Percentiles rank a stretch among this genome's conserved stretches.
phyloP scores from a whole-genome alignment of 2,888 invertebrate genomes.

The Andrena flavipes region DNA sequence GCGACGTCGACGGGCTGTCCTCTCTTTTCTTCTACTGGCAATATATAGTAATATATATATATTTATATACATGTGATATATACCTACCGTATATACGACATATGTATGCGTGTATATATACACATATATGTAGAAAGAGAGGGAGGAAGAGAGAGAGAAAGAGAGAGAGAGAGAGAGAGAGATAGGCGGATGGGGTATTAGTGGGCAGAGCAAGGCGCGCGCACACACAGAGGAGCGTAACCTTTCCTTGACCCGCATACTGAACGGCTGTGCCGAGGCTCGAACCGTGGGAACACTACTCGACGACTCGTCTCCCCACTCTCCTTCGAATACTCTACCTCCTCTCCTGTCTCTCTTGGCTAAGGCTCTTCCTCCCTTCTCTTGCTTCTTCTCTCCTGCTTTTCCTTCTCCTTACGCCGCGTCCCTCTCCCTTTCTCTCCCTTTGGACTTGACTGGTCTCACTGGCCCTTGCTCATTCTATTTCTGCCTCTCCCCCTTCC shows the following conservation, averaged over 20 bases:
- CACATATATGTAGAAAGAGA: not conserved
- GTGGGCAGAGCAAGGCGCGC: constrained; percentile 76
- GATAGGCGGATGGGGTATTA: constrained; percentile 67
- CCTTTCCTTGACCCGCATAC: constrained; percentile 89
- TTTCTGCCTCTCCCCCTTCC: constrained; percentile 81
- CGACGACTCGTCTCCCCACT: constrained; percentile 82
- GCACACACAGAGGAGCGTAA: constrained; percentile 84
- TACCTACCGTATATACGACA: no score
- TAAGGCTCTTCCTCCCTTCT: constrained; percentile 69
- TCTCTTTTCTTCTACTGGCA: constrained; percentile 33
- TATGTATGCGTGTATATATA: not conserved
- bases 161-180: constrained; percentile 16
- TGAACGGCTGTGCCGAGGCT: constrained; percentile 88
- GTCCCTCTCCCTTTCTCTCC: constrained; percentile 54
- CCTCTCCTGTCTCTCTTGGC: constrained; percentile 64
- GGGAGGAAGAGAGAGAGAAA: no score
- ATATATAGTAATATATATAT: constrained; percentile 23
- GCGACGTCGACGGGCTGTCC: constrained; percentile 69
- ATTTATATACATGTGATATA: no score
- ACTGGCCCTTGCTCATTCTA: constrained; percentile 60
- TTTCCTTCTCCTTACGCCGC: constrained; percentile 78
- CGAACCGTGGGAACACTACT: constrained; percentile 87
- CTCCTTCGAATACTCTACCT: constrained; percentile 69
- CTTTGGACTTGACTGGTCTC: constrained; percentile 35
- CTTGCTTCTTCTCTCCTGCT: constrained; percentile 82